Percentiles rank a stretch among this genome's conserved stretches.
Evolutionary conservation across 2,113 vertebrate species (phyloP).

Genomic region (Polypterus senegalus): DNA sequence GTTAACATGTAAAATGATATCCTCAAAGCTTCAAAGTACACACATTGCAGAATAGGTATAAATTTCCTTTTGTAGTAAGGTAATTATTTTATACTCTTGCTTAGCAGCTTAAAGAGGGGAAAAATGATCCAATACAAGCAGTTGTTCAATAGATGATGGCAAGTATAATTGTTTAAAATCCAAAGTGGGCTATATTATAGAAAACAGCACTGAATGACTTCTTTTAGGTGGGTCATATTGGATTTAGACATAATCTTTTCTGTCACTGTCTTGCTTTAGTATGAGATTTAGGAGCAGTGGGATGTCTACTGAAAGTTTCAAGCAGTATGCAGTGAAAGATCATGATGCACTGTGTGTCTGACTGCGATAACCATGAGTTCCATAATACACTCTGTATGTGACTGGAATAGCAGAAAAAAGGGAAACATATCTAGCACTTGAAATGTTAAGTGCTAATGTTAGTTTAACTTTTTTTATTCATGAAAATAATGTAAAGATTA

Average conservation of each 20-base stretch:
- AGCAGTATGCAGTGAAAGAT: too few relatives aligned
- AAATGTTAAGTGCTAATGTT: too few relatives aligned
- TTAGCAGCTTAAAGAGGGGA: background rate
- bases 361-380: too few relatives aligned
- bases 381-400: too few relatives aligned
- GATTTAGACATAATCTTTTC: background rate
- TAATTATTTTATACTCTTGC: constrained; percentile 2
- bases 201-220: background rate
- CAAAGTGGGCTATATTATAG: too few relatives aligned
- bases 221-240: background rate
- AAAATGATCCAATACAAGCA: background rate
- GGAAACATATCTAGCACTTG: too few relatives aligned
- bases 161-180: background rate
- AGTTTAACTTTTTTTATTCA: too few relatives aligned
- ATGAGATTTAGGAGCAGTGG: background rate
- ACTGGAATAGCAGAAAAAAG: too few relatives aligned
- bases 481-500: too few relatives aligned
- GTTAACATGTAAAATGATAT: constrained; percentile 1
- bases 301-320: background rate
- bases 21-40: background rate
- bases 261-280: background rate
- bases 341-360: too few relatives aligned
- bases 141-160: background rate
- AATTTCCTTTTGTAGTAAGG: background rate
- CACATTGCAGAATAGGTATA: background rate